These are phyloP conservation scores for Scaptodrosophila latifasciaeformis DNA, from an alignment of 2,888 invertebrate species.

Conservation along the genomic window DNA sequence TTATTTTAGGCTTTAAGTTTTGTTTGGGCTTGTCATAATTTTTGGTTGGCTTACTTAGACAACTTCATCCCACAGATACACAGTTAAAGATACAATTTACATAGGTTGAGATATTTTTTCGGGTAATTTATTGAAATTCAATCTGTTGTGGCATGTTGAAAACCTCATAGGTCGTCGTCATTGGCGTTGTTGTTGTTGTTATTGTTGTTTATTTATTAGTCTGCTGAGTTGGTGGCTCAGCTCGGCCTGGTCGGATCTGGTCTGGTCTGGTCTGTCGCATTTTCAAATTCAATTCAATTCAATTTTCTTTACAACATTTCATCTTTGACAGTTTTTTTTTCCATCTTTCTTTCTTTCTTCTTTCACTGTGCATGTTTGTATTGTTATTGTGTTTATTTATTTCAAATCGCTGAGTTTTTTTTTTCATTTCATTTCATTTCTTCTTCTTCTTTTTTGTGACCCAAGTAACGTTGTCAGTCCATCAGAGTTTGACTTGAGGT, in stretches of 20 bases:
- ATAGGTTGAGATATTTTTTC: conserved; percentile 3
- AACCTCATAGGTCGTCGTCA: neutral
- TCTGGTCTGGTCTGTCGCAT: too few species aligned
- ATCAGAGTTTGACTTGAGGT: conserved; percentile 26
- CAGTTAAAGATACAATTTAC: neutral
- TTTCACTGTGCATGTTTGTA: conserved; percentile 10
- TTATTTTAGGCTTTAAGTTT: too few species aligned
- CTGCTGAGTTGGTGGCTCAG: too few species aligned
- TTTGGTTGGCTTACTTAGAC: too few species aligned
- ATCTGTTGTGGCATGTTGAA: conserved; percentile 10
- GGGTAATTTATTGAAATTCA: conserved; percentile 18
- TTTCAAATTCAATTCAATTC: conserved; percentile 59
- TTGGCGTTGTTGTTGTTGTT: neutral
- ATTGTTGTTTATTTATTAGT: conserved; percentile 7
- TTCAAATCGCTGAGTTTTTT: conserved; percentile 4
- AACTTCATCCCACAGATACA: too few species aligned
- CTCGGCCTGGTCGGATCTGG: too few species aligned
- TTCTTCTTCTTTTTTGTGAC: conserved; percentile 14
- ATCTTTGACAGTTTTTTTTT: conserved; percentile 65
- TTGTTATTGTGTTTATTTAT: conserved; percentile 10
- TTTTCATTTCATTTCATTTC: conserved; percentile 31
- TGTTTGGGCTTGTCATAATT: too few species aligned
- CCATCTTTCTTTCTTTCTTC: conserved; percentile 18
- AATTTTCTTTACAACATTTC: conserved; percentile 66
- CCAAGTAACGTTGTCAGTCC: neutral